Evolutionary conservation across 2,797 vertebrate genomes (phyloP).

Genomic region (Ptychobarbus kaznakovi): DNA sequence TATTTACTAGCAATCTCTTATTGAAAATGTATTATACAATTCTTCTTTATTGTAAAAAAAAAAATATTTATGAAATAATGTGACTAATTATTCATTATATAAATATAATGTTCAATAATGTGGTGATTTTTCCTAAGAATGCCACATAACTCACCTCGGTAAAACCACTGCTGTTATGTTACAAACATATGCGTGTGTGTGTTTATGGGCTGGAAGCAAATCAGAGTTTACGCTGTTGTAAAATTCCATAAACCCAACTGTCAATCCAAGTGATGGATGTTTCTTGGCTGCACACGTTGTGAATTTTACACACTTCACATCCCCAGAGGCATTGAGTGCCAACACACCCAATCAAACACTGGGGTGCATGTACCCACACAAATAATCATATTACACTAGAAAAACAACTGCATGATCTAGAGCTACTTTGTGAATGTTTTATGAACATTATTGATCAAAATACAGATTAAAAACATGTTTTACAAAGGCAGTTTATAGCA

Average conservation of each 20-base stretch:
- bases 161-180: neutral
- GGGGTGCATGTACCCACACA: neutral
- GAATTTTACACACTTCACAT: slow-evolving; percentile 43
- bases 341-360: slow-evolving; percentile 34
- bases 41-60: neutral
- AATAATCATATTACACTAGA: neutral
- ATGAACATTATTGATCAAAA: neutral
- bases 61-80: neutral
- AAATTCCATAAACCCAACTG: slow-evolving; percentile 22
- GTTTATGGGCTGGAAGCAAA: neutral
- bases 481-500: neutral
- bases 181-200: neutral
- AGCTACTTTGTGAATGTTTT: neutral
- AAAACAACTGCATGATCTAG: neutral
- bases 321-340: neutral
- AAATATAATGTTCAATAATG: no score
- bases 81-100: neutral
- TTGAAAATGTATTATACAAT: neutral
- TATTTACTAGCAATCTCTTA: neutral
- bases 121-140: neutral
- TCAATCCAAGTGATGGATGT: slow-evolving; percentile 35
- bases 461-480: neutral
- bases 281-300: slow-evolving; percentile 34
- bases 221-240: neutral
- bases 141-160: neutral